These are phyloP conservation scores for Leptopilina syphax DNA, from an alignment of 2,888 invertebrate genomes.

Conservation along the genomic window DNA sequence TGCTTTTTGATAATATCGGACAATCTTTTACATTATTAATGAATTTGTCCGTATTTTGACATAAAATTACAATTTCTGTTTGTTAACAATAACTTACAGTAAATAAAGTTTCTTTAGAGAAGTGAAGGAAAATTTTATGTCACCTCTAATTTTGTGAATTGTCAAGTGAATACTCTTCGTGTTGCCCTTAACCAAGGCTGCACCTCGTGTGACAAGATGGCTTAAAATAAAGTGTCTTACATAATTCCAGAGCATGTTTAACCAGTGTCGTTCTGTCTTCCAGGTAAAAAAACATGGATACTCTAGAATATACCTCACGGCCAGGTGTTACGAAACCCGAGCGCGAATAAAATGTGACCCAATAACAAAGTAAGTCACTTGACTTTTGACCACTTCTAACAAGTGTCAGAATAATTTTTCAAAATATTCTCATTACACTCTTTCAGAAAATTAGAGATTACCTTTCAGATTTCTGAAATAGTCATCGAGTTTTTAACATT, in stretches of 20 bases:
- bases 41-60: not conserved
- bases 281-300: constrained; percentile 70
- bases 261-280: constrained; percentile 49
- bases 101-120: not conserved
- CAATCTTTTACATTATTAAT: not conserved
- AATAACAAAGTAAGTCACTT: constrained; percentile 61
- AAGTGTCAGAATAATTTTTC: constrained; percentile 14
- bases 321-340: constrained; percentile 65
- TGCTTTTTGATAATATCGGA: constrained; percentile 4
- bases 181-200: constrained; percentile 60
- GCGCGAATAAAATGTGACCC: constrained; percentile 63
- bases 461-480: not conserved
- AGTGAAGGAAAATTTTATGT: not conserved
- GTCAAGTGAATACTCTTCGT: constrained; percentile 56
- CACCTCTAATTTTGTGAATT: constrained; percentile 41
- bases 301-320: constrained; percentile 64
- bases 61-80: not conserved
- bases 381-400: constrained; percentile 1
- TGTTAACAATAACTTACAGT: not conserved
- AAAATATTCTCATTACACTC: not conserved
- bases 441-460: not conserved
- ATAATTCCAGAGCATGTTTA: constrained; percentile 65
- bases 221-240: constrained; percentile 67
- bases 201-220: constrained; percentile 69
- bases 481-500: not conserved